A percentile compares a stretch with the other conserved stretches of the same genome.
Conservation (phyloP, 2,797 vertebrate species). For the Sebastes baramenuke region DNA sequence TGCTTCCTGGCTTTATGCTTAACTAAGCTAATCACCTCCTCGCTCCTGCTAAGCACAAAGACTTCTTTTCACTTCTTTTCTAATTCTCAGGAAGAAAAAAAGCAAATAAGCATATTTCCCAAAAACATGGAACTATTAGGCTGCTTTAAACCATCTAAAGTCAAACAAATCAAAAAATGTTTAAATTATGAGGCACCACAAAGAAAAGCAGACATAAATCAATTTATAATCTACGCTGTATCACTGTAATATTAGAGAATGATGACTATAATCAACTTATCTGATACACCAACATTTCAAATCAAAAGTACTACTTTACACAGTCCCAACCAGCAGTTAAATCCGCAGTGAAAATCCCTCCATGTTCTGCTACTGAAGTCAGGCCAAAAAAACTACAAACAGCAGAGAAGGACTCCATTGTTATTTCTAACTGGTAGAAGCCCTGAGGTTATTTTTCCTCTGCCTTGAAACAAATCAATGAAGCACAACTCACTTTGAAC, state of each 20-base stretch:
- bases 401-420: constrained; percentile 77
- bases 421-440: constrained; percentile 81
- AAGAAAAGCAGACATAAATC: not conserved
- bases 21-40: not conserved
- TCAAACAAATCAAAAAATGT: not conserved
- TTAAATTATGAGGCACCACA: not conserved
- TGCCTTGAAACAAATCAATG: constrained; percentile 85
- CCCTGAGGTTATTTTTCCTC: constrained; percentile 80
- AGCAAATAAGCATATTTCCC: not conserved
- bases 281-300: constrained; percentile 3
- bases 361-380: constrained; percentile 60
- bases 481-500: constrained; percentile 82
- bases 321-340: constrained; percentile 32
- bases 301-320: constrained; percentile 8
- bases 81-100: not conserved
- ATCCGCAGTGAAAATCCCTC: constrained; percentile 49
- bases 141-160: not conserved
- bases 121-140: too few species aligned
- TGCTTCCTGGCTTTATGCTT: constrained; percentile 1
- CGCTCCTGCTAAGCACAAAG: too few species aligned
- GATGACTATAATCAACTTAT: constrained; percentile 3
- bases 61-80: too few species aligned
- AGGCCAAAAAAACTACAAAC: constrained; percentile 67
- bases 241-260: not conserved
- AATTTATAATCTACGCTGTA: not conserved